Conservation (phyloP, 2,797 vertebrate species). For the Gobionotothen gibberifrons region DNA sequence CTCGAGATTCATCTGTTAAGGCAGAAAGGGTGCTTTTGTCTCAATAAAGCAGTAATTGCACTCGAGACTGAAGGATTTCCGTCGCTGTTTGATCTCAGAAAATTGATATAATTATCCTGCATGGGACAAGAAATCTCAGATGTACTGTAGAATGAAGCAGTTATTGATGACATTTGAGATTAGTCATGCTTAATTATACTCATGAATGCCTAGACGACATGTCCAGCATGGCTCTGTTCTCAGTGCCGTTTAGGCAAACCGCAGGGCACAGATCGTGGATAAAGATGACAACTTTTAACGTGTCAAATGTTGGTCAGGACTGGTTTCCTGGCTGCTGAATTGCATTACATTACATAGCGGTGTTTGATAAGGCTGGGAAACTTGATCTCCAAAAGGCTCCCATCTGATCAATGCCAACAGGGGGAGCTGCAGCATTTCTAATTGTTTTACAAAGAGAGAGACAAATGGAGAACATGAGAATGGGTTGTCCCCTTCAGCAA, state of each 20-base stretch:
- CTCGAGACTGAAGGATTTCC: conserved; percentile 71
- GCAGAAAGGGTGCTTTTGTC: conserved; percentile 72
- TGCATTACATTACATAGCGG: conserved; percentile 50
- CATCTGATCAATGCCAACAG: conserved; percentile 66
- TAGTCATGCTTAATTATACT: conserved; percentile 69
- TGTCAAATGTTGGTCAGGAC: conserved; percentile 54
- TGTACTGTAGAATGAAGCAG: conserved; percentile 50
- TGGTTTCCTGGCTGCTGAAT: conserved; percentile 49
- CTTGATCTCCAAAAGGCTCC: conserved; percentile 35
- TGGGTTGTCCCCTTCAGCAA: conserved; percentile 26
- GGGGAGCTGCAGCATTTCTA: conserved; percentile 82
- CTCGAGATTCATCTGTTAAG: conserved; percentile 64
- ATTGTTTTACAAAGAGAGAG: conserved; percentile 25
- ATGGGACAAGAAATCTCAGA: conserved; percentile 53
- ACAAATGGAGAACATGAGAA: conserved; percentile 17
- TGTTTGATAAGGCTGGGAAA: conserved; percentile 43
- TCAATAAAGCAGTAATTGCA: conserved; percentile 69
- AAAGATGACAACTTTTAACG: conserved; percentile 49
- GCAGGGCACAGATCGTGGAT: conserved; percentile 47
- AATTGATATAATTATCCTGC: conserved; percentile 73
- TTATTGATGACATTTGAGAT: conserved; percentile 80
- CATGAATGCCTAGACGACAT: conserved; percentile 63
- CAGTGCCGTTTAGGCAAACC: conserved; percentile 51
- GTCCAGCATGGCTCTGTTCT: conserved; percentile 51
- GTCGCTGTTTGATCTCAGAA: conserved; percentile 68